phyloP scores from a whole-genome alignment of 1,140 invertebrate species.

The Sinella curviseta region DNA sequence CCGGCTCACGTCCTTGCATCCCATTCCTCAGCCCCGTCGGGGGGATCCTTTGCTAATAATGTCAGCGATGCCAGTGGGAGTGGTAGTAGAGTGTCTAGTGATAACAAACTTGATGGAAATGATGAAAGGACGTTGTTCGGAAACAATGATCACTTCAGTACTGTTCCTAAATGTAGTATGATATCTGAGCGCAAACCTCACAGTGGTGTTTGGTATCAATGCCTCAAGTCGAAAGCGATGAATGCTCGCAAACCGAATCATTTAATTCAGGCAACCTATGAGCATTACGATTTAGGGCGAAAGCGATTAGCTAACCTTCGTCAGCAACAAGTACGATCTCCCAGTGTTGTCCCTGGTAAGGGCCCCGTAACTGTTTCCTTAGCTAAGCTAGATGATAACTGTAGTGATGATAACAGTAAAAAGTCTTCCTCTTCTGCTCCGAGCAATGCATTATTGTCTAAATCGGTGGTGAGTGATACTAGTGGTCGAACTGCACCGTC shows the following conservation, averaged over 20 bases:
- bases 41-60: background rate
- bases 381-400: background rate
- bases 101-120: background rate
- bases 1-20: background rate
- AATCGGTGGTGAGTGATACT: too few relatives aligned
- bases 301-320: background rate
- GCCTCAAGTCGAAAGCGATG: background rate
- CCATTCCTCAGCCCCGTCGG: background rate
- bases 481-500: too few relatives aligned
- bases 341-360: background rate
- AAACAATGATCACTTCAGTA: background rate
- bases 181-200: background rate
- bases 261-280: background rate
- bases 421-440: background rate
- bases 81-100: background rate
- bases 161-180: background rate
- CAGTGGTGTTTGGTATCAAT: background rate
- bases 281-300: background rate
- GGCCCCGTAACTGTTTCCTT: background rate
- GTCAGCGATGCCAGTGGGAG: background rate
- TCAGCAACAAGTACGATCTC: background rate
- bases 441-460: too few relatives aligned
- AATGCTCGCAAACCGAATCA: background rate
- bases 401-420: background rate
- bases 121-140: background rate